Base-by-base conservation (phyloP, 2,888 invertebrate genomes). In the Falcaria lacertinaria region DNA sequence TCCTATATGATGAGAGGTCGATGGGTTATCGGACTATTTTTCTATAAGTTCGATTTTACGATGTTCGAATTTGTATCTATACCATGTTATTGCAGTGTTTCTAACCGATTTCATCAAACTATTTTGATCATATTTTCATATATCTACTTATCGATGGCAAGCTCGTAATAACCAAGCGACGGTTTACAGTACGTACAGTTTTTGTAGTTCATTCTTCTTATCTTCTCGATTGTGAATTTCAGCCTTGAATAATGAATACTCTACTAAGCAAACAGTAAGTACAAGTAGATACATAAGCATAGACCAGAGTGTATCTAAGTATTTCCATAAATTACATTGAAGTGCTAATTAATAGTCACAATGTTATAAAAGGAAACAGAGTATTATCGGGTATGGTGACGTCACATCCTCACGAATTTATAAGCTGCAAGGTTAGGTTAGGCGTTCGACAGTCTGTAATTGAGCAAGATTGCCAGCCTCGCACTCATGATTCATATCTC, bases 21-120 rank as follows among this genome's bases (percentile, higher is more conserved):
- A 62, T 64, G 69, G 84, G 86, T 83, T 87, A 88, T 86, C 84
- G 62, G 58, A 68, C 63, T 69, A 69, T 67, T 74, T 74, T 74
- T 59, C 57, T 67, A 52, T 57, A 60, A 68, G 64, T 66, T 58
- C 57, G 62, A 68, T 69, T 59, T 52, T 60, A 46, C 48, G 33
- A 43, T 41, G 34, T 7, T 17, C 13, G 5, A 22, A 15, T 15
- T 11, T 14, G 14, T 33, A 8, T 28, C 7, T 8, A 7, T 28
- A 19, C 1, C 11, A 11, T 28, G 11, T 11, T 28, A 11, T 11
- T 28, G 7, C 28, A 28, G 28, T 28, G 7, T 8, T 28, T 5
- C 28, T 5, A 28, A 11, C 28, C 1, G 11, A 28, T 7, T 28
- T 28, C 11, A 11, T 2, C 3, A 19, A 19, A 4, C 2, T 19